phyloP scores from a whole-genome alignment of 2,797 vertebrate species.

The Steatocranus sp. region DNA sequence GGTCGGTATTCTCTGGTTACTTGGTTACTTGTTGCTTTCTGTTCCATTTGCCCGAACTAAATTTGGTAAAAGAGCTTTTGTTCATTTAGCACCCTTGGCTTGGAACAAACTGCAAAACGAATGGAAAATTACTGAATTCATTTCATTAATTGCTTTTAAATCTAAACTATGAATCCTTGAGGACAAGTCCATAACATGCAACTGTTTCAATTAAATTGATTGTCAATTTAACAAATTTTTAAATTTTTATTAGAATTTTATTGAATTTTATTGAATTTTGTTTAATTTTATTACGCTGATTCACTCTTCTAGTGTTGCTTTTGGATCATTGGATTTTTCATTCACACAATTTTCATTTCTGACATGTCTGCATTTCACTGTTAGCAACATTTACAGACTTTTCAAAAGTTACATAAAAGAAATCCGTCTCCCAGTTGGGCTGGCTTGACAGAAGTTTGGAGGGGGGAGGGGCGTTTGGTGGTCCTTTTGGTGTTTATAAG shows the following conservation, averaged over 20 bases:
- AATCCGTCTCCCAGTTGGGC: neutral
- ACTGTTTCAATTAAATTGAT: neutral
- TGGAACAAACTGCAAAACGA: neutral
- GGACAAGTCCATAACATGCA: neutral
- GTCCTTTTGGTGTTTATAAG: neutral
- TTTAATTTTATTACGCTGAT: neutral
- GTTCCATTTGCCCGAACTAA: neutral
- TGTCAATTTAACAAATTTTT: too few species aligned
- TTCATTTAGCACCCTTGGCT: fast-evolving
- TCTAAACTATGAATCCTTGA: neutral
- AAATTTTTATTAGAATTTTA: too few species aligned
- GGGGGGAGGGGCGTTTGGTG: neutral
- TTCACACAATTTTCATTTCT: neutral
- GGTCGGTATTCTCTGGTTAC: neutral
- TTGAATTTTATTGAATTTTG: too few species aligned
- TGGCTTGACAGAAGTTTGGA: neutral
- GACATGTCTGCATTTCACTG: neutral
- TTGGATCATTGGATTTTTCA: neutral
- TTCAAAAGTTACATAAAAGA: neutral
- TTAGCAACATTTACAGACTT: neutral
- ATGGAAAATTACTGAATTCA: neutral
- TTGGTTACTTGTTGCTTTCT: neutral
- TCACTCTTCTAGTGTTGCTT: neutral
- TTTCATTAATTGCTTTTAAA: neutral
- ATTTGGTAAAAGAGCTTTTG: neutral